phyloP scores from a whole-genome alignment of 2,888 invertebrate genomes.

The Drosophila merina region DNA sequence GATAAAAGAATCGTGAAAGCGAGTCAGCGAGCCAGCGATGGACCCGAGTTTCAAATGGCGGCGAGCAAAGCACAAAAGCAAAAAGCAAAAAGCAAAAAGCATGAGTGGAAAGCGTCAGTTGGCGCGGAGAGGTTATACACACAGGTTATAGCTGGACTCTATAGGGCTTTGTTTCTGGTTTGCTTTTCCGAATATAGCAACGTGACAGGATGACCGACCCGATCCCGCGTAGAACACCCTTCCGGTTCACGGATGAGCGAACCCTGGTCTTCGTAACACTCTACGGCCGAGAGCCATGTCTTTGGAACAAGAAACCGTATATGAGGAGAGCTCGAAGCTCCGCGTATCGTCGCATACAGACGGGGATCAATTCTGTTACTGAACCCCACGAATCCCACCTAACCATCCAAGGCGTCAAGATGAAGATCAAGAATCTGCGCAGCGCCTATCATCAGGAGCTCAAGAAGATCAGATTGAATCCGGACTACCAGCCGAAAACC shows the following conservation, averaged over 20 bases:
- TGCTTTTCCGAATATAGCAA: not conserved
- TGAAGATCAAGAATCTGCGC: constrained; percentile 65
- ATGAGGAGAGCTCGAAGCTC: constrained; percentile 40
- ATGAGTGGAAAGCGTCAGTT: constrained; percentile 9
- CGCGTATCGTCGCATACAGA: constrained; percentile 59
- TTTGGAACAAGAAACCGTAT: constrained; percentile 55
- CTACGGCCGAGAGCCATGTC: constrained; percentile 64
- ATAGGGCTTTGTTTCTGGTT: no score
- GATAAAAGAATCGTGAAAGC: constrained; percentile 5
- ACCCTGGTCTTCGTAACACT: constrained; percentile 62
- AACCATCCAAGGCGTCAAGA: constrained; percentile 53
- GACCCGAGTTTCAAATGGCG: not conserved
- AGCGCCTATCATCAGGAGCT: constrained; percentile 59
- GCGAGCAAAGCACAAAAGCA: constrained; percentile 20
- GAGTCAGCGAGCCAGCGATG: not conserved
- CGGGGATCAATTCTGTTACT: constrained; percentile 53
- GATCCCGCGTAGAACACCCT: constrained; percentile 29
- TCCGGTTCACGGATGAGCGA: constrained; percentile 65
- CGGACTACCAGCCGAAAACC: constrained; percentile 53
- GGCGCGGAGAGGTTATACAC: not conserved
- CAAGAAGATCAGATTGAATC: constrained; percentile 48
- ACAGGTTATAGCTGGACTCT: constrained; percentile 11
- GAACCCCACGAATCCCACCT: constrained; percentile 35
- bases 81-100: constrained; percentile 32
- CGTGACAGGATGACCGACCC: not conserved